These are phyloP conservation scores for Calameuta pallipes DNA, from an alignment of 2,888 invertebrate genomes.

Conservation along the genomic window DNA sequence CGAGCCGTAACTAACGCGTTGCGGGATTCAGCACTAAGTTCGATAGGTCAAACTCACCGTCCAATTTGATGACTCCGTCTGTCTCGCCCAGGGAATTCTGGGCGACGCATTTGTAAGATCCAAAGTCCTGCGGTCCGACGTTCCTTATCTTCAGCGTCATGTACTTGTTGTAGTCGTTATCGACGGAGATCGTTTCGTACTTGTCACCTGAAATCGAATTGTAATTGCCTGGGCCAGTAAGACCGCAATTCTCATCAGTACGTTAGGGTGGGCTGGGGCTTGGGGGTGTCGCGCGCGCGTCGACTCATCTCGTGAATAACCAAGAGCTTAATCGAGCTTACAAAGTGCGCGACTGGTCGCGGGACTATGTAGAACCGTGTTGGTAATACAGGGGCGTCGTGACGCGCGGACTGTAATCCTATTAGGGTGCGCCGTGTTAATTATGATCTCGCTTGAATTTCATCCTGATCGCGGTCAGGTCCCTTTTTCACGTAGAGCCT, in stretches of 20 bases:
- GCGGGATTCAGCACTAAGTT: not conserved
- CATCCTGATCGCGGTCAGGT: not conserved
- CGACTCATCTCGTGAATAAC: not conserved
- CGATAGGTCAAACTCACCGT: slow-evolving; percentile 72
- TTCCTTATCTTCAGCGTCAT: slow-evolving; percentile 91
- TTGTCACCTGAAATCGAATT: slow-evolving; percentile 79
- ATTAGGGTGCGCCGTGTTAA: not conserved
- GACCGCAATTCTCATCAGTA: slow-evolving; percentile 24
- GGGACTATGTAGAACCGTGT: not conserved
- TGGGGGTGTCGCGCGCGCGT: not conserved
- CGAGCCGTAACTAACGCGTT: not conserved
- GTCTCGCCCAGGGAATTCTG: slow-evolving; percentile 93
- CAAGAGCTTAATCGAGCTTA: not conserved
- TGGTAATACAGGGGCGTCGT: not conserved
- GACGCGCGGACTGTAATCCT: not conserved
- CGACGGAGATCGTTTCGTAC: slow-evolving; percentile 85
- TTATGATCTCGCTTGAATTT: not conserved
- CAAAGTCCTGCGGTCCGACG: slow-evolving; percentile 83
- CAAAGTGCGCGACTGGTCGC: not conserved
- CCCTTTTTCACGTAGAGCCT: not conserved
- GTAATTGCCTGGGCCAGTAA: slow-evolving; percentile 60
- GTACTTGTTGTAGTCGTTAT: slow-evolving; percentile 88
- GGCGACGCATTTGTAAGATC: slow-evolving; percentile 90
- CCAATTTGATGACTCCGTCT: slow-evolving; percentile 88
- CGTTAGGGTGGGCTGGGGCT: not conserved